These are phyloP conservation scores for Drepana arcuata DNA, from an alignment of 1,140 invertebrate genomes.

Conservation along the genomic window DNA sequence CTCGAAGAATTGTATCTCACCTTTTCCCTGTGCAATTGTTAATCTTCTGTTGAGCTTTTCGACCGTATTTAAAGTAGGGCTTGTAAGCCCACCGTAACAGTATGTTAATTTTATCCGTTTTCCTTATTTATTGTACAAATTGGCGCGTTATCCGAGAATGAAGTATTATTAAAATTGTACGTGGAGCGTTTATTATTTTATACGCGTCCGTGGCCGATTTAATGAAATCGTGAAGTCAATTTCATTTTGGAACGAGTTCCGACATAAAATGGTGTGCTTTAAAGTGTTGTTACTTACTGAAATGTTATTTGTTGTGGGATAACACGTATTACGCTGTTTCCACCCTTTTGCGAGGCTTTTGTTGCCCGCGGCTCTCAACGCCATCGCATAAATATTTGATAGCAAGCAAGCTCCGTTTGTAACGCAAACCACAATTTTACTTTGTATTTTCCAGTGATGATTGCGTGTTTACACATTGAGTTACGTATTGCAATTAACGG, in stretches of 20 bases:
- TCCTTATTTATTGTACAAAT: neutral
- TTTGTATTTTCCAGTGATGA: constrained; percentile 22
- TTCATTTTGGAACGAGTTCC: constrained; percentile 4
- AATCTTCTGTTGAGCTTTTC: too few species aligned
- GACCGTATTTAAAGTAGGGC: too few species aligned
- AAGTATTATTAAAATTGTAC: neutral
- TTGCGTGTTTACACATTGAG: constrained; percentile 9
- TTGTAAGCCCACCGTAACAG: too few species aligned
- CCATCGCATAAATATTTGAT: constrained; percentile 44
- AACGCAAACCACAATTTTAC: constrained; percentile 32
- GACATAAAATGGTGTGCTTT: constrained; percentile 10
- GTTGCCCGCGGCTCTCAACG: constrained; percentile 13
- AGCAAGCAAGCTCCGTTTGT: constrained; percentile 25
- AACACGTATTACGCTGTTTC: constrained; percentile 29
- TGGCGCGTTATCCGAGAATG: neutral
- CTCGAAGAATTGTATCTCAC: too few species aligned
- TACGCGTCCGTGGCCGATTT: neutral
- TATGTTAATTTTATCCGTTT: too few species aligned
- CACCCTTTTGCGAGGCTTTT: constrained; percentile 16
- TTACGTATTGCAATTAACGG: neutral
- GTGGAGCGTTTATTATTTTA: neutral
- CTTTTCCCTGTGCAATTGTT: too few species aligned
- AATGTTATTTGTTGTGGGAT: constrained; percentile 34
- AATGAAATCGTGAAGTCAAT: constrained; percentile 2
- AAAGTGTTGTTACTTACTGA: constrained; percentile 26